Base-by-base conservation (phyloP, 2,113 vertebrate species). In the Eulemur rufifrons region DNA sequence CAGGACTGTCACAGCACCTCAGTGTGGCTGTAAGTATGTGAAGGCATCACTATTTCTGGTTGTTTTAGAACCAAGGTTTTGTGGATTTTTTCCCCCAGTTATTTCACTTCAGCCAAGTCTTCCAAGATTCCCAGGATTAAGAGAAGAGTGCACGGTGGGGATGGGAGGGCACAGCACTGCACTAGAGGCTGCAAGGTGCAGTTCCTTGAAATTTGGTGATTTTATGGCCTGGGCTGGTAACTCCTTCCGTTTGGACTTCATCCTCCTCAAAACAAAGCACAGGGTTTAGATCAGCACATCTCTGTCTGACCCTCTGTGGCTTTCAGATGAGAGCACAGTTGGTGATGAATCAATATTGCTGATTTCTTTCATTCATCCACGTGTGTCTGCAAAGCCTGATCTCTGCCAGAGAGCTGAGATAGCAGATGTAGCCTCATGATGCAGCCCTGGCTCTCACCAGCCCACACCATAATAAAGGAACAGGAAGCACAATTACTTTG, bases 41-140 rank as follows among this genome's bases (percentile, higher is more conserved):
- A 7, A 10, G 2, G n/a, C 0, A 1, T n/a, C 59, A 9, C 15
- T 27, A 2, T 3, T 15, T 37, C 27, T 4, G 1, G 11, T 17
- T 73, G 68, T 14, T 34, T 54, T 12, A 82, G 52, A 61, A 42
- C 8, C 45, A 20, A 17, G 15, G 29, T 14, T 50, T 18, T 18
- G 17, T 6, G 52, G 52, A 15, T 0, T 37, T 5, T 32, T 23
- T 8, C 32, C 15, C 11, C 50, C 50, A 14, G 1, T 34, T 32
- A 23, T 25, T 47, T 59, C 11, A 32, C 45, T 8, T 18, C 3
- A 29, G 18, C 20, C 17, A 15, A 14, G 8, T 45, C 20, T 74
- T 21, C 23, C 8, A 27, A 42, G 56, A 66, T 18, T 34, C 56
- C 11, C 4, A 1, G 42, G 32, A 1, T 6, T 9, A 18, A 59